Evolutionary conservation across 2,797 vertebrate species (phyloP).

Genomic region (Brachymystax lenok): DNA sequence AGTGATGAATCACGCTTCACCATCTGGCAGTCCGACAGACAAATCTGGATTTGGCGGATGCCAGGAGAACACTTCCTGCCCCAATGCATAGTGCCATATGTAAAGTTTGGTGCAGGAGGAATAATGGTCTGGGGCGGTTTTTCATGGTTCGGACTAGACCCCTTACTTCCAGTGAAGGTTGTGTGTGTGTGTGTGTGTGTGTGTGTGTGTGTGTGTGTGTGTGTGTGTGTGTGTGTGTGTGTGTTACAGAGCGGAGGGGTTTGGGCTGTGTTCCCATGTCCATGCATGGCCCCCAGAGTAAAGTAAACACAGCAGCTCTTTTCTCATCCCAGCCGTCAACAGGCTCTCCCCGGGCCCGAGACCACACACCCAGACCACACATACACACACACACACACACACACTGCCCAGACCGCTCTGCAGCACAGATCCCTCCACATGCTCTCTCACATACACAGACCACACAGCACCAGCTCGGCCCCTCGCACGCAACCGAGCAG

Average conservation of each 20-base stretch:
- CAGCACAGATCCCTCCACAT: conserved; percentile 66
- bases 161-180: too few species aligned
- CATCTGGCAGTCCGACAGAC: too few species aligned
- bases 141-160: too few species aligned
- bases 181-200: conserved; percentile 20
- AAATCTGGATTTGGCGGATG: too few species aligned
- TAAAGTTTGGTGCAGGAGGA: too few species aligned
- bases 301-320: conserved; percentile 93
- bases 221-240: conserved; percentile 24
- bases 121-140: background rate
- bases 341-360: conserved; percentile 74
- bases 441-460: conserved; percentile 62
- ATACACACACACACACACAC: conserved; percentile 33
- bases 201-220: conserved; percentile 32
- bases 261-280: conserved; percentile 91
- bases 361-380: conserved; percentile 80
- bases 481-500: conserved; percentile 73
- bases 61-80: too few species aligned
- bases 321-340: conserved; percentile 82
- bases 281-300: conserved; percentile 87
- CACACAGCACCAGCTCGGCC: conserved; percentile 72
- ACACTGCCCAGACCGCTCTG: conserved; percentile 55
- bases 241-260: conserved; percentile 68
- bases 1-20: too few species aligned
- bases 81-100: too few species aligned